Percentiles rank a stretch among this genome's conserved stretches.
These are phyloP conservation scores for Acanthochromis polyacanthus DNA, from an alignment of 2,113 vertebrate genomes.

Conservation along the genomic window DNA sequence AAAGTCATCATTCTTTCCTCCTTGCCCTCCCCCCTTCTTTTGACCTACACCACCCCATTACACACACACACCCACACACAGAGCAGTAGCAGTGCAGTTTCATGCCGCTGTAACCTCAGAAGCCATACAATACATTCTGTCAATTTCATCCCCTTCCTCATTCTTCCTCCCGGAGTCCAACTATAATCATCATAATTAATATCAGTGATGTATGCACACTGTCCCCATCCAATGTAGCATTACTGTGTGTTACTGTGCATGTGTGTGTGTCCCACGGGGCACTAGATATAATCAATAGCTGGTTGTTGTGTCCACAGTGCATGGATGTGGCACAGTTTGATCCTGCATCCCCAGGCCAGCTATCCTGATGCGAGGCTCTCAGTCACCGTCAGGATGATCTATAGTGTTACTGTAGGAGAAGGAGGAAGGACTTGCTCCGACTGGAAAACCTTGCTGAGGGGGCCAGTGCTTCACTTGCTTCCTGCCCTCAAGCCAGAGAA, in stretches of 20 bases:
- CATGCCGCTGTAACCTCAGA: constrained; percentile 20
- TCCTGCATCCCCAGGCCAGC: constrained; percentile 31
- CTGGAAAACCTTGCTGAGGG: constrained; percentile 9
- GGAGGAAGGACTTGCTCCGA: constrained; percentile 11
- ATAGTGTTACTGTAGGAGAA: background rate
- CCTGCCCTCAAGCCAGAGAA: background rate
- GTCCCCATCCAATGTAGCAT: constrained; percentile 11
- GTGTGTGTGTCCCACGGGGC: constrained; percentile 24
- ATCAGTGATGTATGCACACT: constrained; percentile 52
- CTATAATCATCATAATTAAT: constrained; percentile 59
- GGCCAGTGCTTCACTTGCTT: constrained; percentile 1
- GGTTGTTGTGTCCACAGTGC: constrained; percentile 24
- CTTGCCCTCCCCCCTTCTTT: constrained; percentile 6
- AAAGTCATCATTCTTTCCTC: constrained; percentile 48
- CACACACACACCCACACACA: constrained; percentile 20
- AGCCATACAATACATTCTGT: constrained; percentile 4
- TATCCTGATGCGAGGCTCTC: constrained; percentile 22
- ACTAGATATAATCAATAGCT: constrained; percentile 40
- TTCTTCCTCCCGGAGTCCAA: constrained; percentile 10
- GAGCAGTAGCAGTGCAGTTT: background rate
- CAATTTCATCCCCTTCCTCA: constrained; percentile 15
- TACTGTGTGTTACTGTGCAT: constrained; percentile 14
- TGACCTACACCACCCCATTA: constrained; percentile 33
- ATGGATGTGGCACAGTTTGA: constrained; percentile 33
- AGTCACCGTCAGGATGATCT: constrained; percentile 58